phyloP scores from a whole-genome alignment of 2,113 vertebrate genomes.

The Onychostoma macrolepis region DNA sequence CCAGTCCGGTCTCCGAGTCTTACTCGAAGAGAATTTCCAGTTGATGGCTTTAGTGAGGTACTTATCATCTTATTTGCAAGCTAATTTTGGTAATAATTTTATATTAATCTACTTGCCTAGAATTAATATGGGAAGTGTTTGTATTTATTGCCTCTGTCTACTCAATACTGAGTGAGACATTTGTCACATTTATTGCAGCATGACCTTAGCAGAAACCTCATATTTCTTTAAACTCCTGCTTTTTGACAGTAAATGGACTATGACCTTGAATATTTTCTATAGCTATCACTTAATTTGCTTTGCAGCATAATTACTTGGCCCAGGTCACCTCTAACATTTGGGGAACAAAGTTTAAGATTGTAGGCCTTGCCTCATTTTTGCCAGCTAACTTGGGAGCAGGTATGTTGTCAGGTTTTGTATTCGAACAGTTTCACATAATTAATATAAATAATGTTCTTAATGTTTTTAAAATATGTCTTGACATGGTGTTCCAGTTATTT shows the following conservation, averaged over 20 bases:
- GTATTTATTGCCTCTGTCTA: not conserved
- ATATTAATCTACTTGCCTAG: not conserved
- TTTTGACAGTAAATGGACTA: not conserved
- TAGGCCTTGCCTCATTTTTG: slow-evolving; percentile 96
- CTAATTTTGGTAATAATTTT: not conserved
- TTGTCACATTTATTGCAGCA: not conserved
- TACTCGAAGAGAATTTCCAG: slow-evolving; percentile 90
- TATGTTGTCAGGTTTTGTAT: slow-evolving; percentile 66
- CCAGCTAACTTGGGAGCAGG: slow-evolving; percentile 98
- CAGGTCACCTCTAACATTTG: slow-evolving; percentile 99
- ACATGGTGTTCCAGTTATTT: slow-evolving; percentile 85
- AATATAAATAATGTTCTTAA: not conserved
- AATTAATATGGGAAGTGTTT: not conserved
- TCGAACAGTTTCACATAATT: not conserved
- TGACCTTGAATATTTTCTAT: not conserved
- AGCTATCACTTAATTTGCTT: slow-evolving; percentile 48
- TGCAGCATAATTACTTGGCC: slow-evolving; percentile 97
- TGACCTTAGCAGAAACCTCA: not conserved
- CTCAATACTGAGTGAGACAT: not conserved
- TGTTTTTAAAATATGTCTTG: not conserved
- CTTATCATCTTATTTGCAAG: not conserved
- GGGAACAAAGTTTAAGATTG: slow-evolving; percentile 99
- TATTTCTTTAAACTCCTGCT: not conserved
- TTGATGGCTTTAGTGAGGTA: slow-evolving; percentile 97
- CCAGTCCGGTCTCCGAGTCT: slow-evolving; percentile 91